phyloP scores from a whole-genome alignment of 2,113 vertebrate species.

The Calypte anna region DNA sequence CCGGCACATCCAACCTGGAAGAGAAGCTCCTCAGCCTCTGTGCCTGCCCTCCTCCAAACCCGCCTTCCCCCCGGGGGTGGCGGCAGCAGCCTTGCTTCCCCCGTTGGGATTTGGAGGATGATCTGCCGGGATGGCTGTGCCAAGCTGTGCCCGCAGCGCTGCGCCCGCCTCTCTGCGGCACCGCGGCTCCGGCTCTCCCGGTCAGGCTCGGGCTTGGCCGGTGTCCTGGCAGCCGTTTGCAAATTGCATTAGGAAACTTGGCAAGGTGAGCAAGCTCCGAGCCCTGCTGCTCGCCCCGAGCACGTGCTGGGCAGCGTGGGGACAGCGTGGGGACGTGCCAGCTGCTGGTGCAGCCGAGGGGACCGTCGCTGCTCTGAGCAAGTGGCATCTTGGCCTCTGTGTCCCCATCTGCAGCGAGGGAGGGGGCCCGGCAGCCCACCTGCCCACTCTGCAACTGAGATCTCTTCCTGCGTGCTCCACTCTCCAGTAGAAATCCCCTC shows the following conservation, averaged over 20 bases:
- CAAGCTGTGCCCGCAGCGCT: neutral
- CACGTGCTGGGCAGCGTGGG: neutral
- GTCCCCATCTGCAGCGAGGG: neutral
- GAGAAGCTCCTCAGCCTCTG: neutral
- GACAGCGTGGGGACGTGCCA: neutral
- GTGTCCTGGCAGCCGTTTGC: neutral
- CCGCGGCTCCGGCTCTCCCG: neutral
- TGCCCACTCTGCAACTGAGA: neutral
- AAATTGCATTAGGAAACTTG: neutral
- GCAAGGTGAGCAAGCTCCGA: neutral
- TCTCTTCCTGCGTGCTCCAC: neutral
- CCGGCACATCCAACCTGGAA: neutral
- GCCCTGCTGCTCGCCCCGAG: neutral
- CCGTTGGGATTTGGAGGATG: fast-evolving
- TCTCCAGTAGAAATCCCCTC: neutral
- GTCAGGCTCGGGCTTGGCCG: neutral
- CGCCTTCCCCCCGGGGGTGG: fast-evolving
- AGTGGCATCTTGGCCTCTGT: fast-evolving
- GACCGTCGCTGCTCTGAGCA: neutral
- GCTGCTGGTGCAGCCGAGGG: neutral
- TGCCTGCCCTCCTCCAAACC: fast-evolving
- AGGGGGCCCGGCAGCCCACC: neutral
- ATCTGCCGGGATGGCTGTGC: fast-evolving
- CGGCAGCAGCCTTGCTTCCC: fast-evolving
- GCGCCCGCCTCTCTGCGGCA: neutral